Evolutionary conservation across 2,797 vertebrate genomes (phyloP), one percentile per base, ranked within the genome.

Genomic region (Acomys russatus): DNA sequence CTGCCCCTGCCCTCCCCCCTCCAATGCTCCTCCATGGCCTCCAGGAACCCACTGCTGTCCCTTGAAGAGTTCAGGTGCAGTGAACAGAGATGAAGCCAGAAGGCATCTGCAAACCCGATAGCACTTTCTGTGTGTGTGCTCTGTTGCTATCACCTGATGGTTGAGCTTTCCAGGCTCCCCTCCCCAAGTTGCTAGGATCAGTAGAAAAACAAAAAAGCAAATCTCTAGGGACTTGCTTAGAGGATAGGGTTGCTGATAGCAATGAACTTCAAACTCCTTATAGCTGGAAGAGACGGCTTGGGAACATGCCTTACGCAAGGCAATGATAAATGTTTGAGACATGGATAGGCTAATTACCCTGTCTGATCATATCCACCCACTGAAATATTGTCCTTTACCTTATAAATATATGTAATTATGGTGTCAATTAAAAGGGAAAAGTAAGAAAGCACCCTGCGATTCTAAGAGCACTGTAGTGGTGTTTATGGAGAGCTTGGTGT

Each of bases 391-490:
- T 12, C 54, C 33, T 77, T 20, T 38, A 71, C 44, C 56, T 87
- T 68, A 38, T 38, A 79, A 87, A 80, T 44, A 73, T 12, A 9
- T 87, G 11, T 25, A 78, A 64, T 94, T 51, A 71, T 44, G 54
- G 14, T n/a, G 82, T 80, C n/a, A 44, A 66, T 79, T 79, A 73
- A 86, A 80, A 79, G 74, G 54, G 25, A 63, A 86, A 61, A 90
- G 74, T 28, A 68, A 35, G 44, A 80, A 51, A 30, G 38, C 25
- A 22, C 14, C 51, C 84, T 61, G 3, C 22, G 35, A 86, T 80
- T 9, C 0, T 38, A 7, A n/a, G 61, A 83, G 66, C 30, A 33
- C 44, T 9, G 4, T 51, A 17, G 17, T 38, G 38, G 4, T 33
- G 9, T 9, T 38, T 4, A 4, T 6, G 20, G 76, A 73, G 79